Base-by-base conservation (phyloP, 2,797 vertebrate species). In the Helarctos malayanus region DNA sequence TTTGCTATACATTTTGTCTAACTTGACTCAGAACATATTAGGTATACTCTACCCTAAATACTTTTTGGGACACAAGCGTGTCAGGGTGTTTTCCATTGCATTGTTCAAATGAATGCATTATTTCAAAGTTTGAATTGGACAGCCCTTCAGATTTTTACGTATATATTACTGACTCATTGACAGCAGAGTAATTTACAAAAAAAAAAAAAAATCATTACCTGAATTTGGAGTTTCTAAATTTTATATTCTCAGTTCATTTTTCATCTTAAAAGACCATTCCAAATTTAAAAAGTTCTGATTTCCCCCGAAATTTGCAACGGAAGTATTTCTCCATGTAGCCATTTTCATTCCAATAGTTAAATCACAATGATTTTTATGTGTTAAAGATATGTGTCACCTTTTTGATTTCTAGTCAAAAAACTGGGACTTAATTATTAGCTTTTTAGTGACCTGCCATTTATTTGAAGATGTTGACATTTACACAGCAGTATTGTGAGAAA, bases 391-490 rank as follows among this genome's bases (percentile, higher is more conserved):
- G 27, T 69, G 21, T 65, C 56, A 18, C 7, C 23, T 92, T 85
- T 85, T 92, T 92, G 25, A 91, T 86, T 38, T 95, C 38, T 86
- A 89, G 29, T 45, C 71, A 78, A 86, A 92, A 80, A 32, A 35
- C 19, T 47, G 15, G 32, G 25, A 83, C 47, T 85, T 92, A 80
- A 89, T 71, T 92, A 85, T 80, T 85, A 95, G 71, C 49, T 82
- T 88, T 91, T 88, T 83, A 96, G 57, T 84, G 61, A 68, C 16
- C 52, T 87, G 23, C 45, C 35, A 35, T 52, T 91, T 71, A 82
- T 78, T 56, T 79, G 52, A 96, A 89, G 52, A 79, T 94, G n/a
- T 89, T 95, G 80, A 88, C n/a, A 92, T 87, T 82, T 97, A 16
- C 78, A 41, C 15, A 80, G 29, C 32, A 76, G 18, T 45, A 45